Evolutionary conservation across 2,797 vertebrate genomes (phyloP), one percentile per base, ranked within the genome.

Genomic region (Paratrypauchen microcephalus): DNA sequence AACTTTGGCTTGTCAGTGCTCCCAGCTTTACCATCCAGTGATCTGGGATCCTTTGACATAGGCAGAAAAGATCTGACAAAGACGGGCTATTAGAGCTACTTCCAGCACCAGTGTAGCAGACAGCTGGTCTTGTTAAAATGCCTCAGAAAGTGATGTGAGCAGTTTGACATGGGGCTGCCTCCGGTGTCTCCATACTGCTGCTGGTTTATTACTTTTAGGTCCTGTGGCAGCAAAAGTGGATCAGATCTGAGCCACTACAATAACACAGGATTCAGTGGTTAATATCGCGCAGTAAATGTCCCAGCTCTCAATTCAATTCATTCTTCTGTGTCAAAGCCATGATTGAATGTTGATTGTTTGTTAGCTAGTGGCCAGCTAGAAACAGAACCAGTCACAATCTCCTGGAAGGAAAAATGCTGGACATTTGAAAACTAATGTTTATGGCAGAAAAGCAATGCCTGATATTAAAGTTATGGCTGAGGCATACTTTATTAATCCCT

Each of bases 61-160:
- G 58, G 45, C 68, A 69, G 68, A 67, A 50, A 77, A 66, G 75
- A 78, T 83, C 77, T 84, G 81, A 83, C 81, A 83, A 77, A 85
- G 63, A 50, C 73, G 66, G 56, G 74, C 80, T 85, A 88, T 87
- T 88, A 88, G 80, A 68, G 69, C 72, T 66, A 71, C 78, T 73
- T 75, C 55, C 32, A 72, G 68, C 72, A 73, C 75, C 50, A 71
- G 80, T 77, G 80, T 74, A 83, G 76, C 82, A 84, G 83, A 85
- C 82, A 85, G 86, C 68, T 48, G 74, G 81, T 69, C 76, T 81
- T 84, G 85, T 85, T 88, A 86, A 82, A 86, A 75, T 26, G 72
- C 66, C 67, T 80, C 47, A 61, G 70, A 82, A 67, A 59, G 68
- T 74, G 77, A 79, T 71, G 65, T 32, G 63, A 75, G 55, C 28